Evolutionary conservation across 2,888 invertebrate species (phyloP).

Genomic region (Apamea epomidion): DNA sequence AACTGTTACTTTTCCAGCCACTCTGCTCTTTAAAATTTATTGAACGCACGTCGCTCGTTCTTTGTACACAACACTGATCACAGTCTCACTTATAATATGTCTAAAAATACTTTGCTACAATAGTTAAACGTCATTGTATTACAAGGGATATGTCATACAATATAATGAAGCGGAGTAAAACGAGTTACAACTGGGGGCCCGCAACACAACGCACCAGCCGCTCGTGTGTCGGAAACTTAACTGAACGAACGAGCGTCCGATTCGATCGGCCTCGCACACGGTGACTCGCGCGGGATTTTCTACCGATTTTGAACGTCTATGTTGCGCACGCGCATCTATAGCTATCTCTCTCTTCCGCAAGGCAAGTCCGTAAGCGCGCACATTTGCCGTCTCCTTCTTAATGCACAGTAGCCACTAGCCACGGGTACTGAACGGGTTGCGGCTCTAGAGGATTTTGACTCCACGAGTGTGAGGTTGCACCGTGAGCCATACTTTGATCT

Average conservation of each 20-base stretch:
- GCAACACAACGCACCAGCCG: constrained; percentile 85
- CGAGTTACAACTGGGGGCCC: constrained; percentile 82
- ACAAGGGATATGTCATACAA: constrained; percentile 77
- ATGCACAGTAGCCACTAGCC: constrained; percentile 87
- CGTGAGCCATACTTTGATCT: constrained; percentile 81
- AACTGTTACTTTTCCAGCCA: constrained; percentile 86
- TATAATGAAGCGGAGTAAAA: constrained; percentile 80
- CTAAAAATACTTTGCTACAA: constrained; percentile 74
- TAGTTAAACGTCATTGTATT: constrained; percentile 83
- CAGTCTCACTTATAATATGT: constrained; percentile 75
- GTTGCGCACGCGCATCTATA: constrained; percentile 83
- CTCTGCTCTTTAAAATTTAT: constrained; percentile 79
- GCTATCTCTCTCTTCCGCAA: constrained; percentile 72
- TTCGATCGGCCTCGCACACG: constrained; percentile 82
- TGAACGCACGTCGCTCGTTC: constrained; percentile 73
- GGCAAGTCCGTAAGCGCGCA: constrained; percentile 35
- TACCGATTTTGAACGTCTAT: constrained; percentile 77
- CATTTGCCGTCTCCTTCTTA: constrained; percentile 68
- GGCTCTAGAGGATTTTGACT: constrained; percentile 84
- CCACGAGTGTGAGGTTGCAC: constrained; percentile 82
- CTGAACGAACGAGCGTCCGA: constrained; percentile 83
- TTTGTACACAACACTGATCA: constrained; percentile 83
- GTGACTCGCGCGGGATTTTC: constrained; percentile 78
- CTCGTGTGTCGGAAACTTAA: constrained; percentile 85
- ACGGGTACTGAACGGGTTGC: constrained; percentile 86